phyloP scores from a whole-genome alignment of 1,140 invertebrate species.

The Anastrepha ludens region DNA sequence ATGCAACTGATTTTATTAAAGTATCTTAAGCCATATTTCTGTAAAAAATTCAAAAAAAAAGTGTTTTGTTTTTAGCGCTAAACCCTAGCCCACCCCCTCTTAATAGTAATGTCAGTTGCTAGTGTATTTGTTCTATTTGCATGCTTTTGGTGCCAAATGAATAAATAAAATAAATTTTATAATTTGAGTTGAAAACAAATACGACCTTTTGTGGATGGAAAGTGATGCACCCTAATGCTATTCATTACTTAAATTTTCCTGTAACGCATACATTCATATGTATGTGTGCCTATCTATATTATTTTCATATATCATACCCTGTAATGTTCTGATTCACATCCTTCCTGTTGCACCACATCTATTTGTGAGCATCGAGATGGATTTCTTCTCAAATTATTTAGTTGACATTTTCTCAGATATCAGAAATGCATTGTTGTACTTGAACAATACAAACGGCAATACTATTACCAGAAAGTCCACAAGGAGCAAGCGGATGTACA shows the following conservation, averaged over 20 bases:
- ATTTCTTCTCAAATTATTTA: neutral
- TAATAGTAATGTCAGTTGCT: too few relatives aligned
- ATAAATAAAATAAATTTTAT: too few relatives aligned
- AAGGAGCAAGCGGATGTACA: neutral
- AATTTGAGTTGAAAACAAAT: too few relatives aligned
- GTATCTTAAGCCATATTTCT: too few relatives aligned
- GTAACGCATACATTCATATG: neutral
- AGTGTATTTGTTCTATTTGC: too few relatives aligned
- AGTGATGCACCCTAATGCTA: neutral
- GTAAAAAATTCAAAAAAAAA: too few relatives aligned
- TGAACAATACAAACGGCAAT: neutral
- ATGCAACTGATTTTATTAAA: too few relatives aligned
- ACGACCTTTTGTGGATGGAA: too few relatives aligned
- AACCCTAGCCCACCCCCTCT: too few relatives aligned
- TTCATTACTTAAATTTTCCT: conserved; percentile 28
- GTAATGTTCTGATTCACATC: neutral
- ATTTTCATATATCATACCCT: neutral
- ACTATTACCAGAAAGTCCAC: too few relatives aligned
- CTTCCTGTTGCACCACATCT: neutral
- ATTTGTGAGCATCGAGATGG: neutral
- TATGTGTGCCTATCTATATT: neutral
- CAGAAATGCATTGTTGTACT: neutral
- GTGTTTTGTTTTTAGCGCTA: too few relatives aligned
- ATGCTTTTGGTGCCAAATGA: too few relatives aligned
- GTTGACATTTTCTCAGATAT: neutral